Evolutionary conservation across 2,888 invertebrate species (phyloP), one percentile per base, ranked within the genome.

Genomic region (Stegophylla sp.): DNA sequence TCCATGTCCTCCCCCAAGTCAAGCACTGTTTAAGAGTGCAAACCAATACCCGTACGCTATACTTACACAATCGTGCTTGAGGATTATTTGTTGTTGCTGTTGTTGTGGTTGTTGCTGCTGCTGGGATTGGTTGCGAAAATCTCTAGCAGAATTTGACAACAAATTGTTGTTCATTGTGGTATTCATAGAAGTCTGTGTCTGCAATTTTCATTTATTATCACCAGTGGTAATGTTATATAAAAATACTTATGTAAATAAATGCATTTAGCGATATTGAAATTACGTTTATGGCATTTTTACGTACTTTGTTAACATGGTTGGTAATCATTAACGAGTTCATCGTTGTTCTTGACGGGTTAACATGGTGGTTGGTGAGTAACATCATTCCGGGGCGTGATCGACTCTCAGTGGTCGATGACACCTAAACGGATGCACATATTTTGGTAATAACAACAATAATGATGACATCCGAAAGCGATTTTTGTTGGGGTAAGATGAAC

Each of bases 21-120:
- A n/a, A n/a, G n/a, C n/a, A n/a, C n/a, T n/a, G n/a, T n/a, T n/a
- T n/a, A n/a, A n/a, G n/a, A n/a, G n/a, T n/a, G n/a, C n/a, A n/a
- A n/a, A n/a, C n/a, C n/a, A 34, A 34, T 34, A 34, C 7, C 34
- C 34, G 7, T 7, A 5, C 3, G 7, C 34, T 34, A 34, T 34
- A 75, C 75, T 64, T 53, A 75, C 75, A 7, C 64, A 75, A 7
- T 75, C 75, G n/a, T 75, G 51, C 28, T 75, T 77, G 26, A 77
- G 53, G 20, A 77, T 56, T 53, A 67, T 56, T 67, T 77, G 67
- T 67, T 77, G 85, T 66, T 87, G 86, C 26, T 48, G 34, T 41
- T 87, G 77, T 87, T 88, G 88, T 85, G 88, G 86, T 10, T 86
- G 86, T 43, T 43, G 66, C 45, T 67, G 67, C 26, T 63, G 64